Evolutionary conservation across 2,888 invertebrate species (phyloP).

Genomic region (Drosophila colorata): DNA sequence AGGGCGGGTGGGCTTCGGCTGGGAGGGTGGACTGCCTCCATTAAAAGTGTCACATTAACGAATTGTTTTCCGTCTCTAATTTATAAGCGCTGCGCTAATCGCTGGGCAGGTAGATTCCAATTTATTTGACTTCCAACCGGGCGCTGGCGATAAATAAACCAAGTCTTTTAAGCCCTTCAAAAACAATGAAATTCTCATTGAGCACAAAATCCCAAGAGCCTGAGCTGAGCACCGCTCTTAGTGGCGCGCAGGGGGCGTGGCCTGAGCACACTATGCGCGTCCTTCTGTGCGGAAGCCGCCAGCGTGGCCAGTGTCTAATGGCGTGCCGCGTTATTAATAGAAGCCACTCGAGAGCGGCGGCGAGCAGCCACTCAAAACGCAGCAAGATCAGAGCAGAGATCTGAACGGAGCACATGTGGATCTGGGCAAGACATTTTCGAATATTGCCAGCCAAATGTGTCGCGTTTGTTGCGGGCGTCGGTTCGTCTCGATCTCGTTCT

Average conservation of each 20-base stretch:
- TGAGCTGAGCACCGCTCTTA: slow-evolving; percentile 3
- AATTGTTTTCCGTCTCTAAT: slow-evolving; percentile 74
- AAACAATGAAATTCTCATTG: slow-evolving; percentile 64
- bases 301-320: slow-evolving; percentile 69
- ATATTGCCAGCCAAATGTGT: slow-evolving; percentile 82
- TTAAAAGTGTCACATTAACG: slow-evolving; percentile 82
- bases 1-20: background rate
- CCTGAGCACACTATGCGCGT: slow-evolving; percentile 46
- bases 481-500: slow-evolving; percentile 48
- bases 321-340: slow-evolving; percentile 81
- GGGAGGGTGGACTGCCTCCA: slow-evolving; percentile 46
- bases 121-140: slow-evolving; percentile 60
- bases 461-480: slow-evolving; percentile 75
- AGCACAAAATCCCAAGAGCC: slow-evolving; percentile 50
- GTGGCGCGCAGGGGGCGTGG: slow-evolving; percentile 60
- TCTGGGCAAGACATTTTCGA: slow-evolving; percentile 44
- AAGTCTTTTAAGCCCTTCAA: slow-evolving; percentile 59
- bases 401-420: slow-evolving; percentile 37
- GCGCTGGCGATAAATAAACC: slow-evolving; percentile 54
- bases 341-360: slow-evolving; percentile 70
- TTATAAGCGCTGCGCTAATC: slow-evolving; percentile 66
- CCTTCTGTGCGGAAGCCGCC: slow-evolving; percentile 61
- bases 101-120: slow-evolving; percentile 64
- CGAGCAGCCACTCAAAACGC: slow-evolving; percentile 75
- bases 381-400: slow-evolving; percentile 49